Evolutionary conservation across 2,113 vertebrate genomes (phyloP).

Genomic region (Austrofundulus limnaeus): DNA sequence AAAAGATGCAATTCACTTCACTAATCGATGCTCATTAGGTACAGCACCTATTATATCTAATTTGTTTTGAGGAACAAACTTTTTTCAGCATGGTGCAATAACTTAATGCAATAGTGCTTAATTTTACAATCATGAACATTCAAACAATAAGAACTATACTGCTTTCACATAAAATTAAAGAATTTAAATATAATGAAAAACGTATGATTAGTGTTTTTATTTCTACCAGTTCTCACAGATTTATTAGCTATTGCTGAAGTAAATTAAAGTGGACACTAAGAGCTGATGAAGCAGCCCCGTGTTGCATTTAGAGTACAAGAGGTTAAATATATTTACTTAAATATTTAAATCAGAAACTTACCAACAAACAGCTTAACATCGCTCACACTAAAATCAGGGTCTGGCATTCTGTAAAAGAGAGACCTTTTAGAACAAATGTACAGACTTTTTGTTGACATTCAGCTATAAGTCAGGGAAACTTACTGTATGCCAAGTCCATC

Average conservation of each 20-base stretch:
- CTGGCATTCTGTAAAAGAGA: conserved; percentile 88
- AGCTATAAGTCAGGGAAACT: conserved; percentile 48
- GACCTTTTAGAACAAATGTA: not conserved
- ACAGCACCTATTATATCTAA: not conserved
- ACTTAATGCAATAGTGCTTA: not conserved
- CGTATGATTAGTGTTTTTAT: too few relatives aligned
- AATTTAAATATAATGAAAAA: not conserved
- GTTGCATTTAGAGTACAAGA: not conserved
- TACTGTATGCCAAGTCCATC: conserved; percentile 96
- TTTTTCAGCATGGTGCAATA: not conserved
- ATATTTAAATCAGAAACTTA: conserved; percentile 70
- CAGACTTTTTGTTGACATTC: not conserved
- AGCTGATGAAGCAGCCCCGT: not conserved
- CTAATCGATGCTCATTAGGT: not conserved
- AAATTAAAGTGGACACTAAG: not conserved
- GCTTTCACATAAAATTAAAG: not conserved
- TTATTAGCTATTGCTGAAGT: not conserved
- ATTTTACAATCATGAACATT: not conserved
- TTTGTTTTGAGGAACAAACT: not conserved
- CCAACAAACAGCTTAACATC: conserved; percentile 97
- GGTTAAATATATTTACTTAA: not conserved
- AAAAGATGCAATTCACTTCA: not conserved
- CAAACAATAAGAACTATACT: not conserved
- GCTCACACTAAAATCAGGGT: conserved; percentile 94
- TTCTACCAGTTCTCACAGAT: not conserved